These are phyloP conservation scores for Mirounga angustirostris DNA, from an alignment of 2,113 vertebrate genomes.

Conservation along the genomic window DNA sequence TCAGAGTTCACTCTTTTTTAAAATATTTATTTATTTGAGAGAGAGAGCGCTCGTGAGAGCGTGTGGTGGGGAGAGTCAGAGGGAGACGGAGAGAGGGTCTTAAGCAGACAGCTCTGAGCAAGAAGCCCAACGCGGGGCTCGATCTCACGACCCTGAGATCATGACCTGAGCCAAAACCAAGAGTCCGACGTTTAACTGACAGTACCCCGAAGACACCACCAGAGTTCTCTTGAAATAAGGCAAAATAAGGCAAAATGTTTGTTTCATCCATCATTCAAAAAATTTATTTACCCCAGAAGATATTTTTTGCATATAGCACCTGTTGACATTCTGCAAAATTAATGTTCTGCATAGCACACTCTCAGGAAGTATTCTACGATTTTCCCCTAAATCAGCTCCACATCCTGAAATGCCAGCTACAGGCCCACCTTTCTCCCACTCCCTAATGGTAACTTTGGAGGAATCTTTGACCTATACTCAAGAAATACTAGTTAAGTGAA, in stretches of 20 bases:
- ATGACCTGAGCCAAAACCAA: neutral
- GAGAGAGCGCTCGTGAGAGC: neutral
- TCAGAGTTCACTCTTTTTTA: neutral
- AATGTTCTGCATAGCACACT: neutral
- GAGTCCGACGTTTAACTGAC: neutral
- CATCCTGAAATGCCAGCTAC: neutral
- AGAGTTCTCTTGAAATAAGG: conserved; percentile 14
- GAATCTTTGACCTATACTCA: neutral
- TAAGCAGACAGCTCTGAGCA: neutral
- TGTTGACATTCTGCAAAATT: neutral
- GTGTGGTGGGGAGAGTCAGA: neutral
- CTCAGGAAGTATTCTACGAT: neutral
- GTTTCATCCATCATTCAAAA: neutral
- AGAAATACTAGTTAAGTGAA: neutral
- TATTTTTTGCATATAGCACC: neutral
- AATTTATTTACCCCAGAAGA: neutral
- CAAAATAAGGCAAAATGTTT: neutral
- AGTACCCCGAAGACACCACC: neutral
- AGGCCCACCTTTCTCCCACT: neutral
- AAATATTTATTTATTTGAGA: neutral
- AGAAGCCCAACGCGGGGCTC: neutral
- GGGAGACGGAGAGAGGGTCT: neutral
- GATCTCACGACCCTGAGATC: neutral
- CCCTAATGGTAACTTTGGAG: neutral
- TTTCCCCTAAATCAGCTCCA: neutral